These are phyloP conservation scores for Platichthys stellatus DNA, from an alignment of 2,113 vertebrate species.

Conservation along the genomic window DNA sequence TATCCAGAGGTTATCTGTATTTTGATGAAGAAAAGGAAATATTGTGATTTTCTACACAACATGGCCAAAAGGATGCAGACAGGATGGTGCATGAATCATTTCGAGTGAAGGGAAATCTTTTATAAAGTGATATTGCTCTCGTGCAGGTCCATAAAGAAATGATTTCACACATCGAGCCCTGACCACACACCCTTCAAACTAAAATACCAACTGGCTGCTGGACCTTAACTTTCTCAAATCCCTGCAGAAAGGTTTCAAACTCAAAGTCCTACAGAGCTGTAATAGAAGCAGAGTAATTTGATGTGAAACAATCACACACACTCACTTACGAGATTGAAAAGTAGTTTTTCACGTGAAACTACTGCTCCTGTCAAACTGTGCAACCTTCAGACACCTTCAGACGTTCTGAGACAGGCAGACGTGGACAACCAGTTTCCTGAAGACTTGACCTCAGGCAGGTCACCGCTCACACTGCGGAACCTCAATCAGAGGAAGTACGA, in stretches of 20 bases:
- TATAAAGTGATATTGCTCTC: background rate
- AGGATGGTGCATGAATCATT: too few relatives aligned
- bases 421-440: slow-evolving; percentile 8
- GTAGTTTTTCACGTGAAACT: background rate
- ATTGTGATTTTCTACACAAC: too few relatives aligned
- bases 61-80: too few relatives aligned
- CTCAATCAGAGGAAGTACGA: slow-evolving; percentile 28
- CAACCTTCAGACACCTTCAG: background rate
- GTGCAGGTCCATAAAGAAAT: background rate
- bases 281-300: too few relatives aligned
- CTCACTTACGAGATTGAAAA: background rate
- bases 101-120: too few relatives aligned
- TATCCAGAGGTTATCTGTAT: too few relatives aligned
- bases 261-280: background rate
- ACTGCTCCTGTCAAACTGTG: background rate
- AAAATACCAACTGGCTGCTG: background rate
- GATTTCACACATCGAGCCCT: background rate
- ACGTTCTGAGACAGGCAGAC: slow-evolving; percentile 15
- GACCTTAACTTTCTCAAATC: too few relatives aligned
- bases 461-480: background rate
- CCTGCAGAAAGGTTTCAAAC: background rate
- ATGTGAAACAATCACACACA: background rate
- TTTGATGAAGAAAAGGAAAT: too few relatives aligned
- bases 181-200: background rate
- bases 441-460: background rate